Conservation (phyloP, 2,888 invertebrate species). For the Aproaerema taeniolella region DNA sequence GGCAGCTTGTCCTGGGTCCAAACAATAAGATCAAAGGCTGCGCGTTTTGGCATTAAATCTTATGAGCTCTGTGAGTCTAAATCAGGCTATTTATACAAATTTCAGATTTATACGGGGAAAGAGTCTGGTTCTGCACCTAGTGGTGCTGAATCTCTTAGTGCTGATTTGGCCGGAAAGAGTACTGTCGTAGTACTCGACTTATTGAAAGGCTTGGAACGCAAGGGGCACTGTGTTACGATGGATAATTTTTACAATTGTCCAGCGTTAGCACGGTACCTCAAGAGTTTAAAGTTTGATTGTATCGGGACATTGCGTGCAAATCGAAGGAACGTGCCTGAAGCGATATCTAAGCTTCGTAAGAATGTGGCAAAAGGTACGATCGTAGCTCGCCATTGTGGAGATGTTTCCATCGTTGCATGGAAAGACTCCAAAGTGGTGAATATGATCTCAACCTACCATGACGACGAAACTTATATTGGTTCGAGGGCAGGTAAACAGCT, state of each 20-base stretch:
- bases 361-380: not conserved
- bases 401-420: slow-evolving; percentile 20
- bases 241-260: slow-evolving; percentile 1
- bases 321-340: not conserved
- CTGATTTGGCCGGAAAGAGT: not conserved
- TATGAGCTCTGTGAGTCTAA: slow-evolving; percentile 16
- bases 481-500: not conserved
- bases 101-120: slow-evolving; percentile 2
- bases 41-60: slow-evolving; percentile 19
- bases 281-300: not conserved
- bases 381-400: slow-evolving; percentile 10
- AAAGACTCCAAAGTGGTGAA: slow-evolving; percentile 21
- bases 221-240: slow-evolving; percentile 1
- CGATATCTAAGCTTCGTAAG: not conserved
- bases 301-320: slow-evolving; percentile 1
- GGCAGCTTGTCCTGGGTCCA: slow-evolving; percentile 17
- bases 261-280: not conserved
- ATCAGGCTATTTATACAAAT: not conserved
- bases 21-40: slow-evolving; percentile 20
- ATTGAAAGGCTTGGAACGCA: not conserved
- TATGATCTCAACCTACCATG: slow-evolving; percentile 21
- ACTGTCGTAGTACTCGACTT: not conserved
- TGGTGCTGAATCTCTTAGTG: not conserved
- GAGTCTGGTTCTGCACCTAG: not conserved
- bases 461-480: slow-evolving; percentile 9